Percentiles rank a stretch among this genome's conserved stretches.
Evolutionary conservation across 1,140 invertebrate species (phyloP).

Genomic region (Colletes gigas): DNA sequence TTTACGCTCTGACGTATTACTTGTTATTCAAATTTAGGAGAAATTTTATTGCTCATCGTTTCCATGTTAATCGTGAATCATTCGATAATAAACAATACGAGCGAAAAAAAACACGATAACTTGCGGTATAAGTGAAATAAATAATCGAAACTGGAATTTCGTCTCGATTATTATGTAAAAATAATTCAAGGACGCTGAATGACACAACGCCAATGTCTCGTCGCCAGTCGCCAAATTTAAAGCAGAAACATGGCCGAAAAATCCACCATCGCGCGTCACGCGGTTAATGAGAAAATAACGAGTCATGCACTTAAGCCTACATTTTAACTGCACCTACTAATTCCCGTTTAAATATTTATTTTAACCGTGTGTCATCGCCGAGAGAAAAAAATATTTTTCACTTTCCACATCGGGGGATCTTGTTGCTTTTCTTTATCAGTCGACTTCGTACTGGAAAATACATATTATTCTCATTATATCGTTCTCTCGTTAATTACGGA

Average conservation of each 20-base stretch:
- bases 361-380: background rate
- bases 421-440: background rate
- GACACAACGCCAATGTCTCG: background rate
- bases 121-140: background rate
- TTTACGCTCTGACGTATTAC: background rate
- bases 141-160: background rate
- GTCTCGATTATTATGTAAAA: background rate
- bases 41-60: background rate
- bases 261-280: background rate
- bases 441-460: background rate
- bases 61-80: background rate
- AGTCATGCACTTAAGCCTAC: background rate
- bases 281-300: background rate
- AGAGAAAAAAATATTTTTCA: background rate
- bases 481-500: no score
- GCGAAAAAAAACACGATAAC: background rate
- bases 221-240: background rate
- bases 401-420: background rate
- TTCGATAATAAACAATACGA: background rate
- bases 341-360: background rate
- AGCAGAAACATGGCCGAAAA: background rate
- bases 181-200: background rate
- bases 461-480: background rate
- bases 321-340: background rate
- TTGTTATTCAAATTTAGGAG: slow-evolving; percentile 8